Evolutionary conservation across 2,113 vertebrate genomes (phyloP).

Genomic region (Puma concolor): DNA sequence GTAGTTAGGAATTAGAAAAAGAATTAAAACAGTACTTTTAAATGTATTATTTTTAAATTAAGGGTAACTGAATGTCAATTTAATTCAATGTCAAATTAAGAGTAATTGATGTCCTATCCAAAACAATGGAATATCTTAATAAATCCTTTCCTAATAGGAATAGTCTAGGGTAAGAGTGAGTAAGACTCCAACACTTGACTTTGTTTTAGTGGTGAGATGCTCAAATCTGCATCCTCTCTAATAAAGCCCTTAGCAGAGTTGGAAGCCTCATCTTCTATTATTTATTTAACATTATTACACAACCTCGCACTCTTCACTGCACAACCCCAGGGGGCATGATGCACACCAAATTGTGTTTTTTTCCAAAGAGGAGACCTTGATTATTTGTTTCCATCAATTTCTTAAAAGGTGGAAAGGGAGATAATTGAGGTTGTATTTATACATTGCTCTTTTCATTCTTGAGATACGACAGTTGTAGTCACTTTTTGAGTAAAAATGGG

Average conservation of each 20-base stretch:
- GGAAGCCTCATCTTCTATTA: not conserved
- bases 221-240: not conserved
- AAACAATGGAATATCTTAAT: not conserved
- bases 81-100: not conserved
- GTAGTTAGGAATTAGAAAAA: not conserved
- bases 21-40: conserved; percentile 20
- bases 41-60: conserved; percentile 16
- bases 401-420: not conserved
- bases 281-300: not conserved
- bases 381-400: not conserved
- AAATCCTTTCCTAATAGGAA: not conserved
- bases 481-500: not conserved
- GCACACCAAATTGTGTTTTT: not conserved
- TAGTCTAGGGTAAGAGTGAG: not conserved
- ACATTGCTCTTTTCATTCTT: not conserved
- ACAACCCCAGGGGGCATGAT: not conserved
- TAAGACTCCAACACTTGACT: not conserved
- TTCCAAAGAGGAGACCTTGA: too few relatives aligned
- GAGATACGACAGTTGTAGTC: not conserved
- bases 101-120: not conserved
- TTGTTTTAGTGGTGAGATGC: not conserved
- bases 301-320: not conserved
- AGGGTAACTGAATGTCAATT: not conserved
- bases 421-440: not conserved
- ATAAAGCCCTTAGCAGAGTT: not conserved